Evolutionary conservation across 2,113 vertebrate species (phyloP).

Genomic region (Tyrannus savana): DNA sequence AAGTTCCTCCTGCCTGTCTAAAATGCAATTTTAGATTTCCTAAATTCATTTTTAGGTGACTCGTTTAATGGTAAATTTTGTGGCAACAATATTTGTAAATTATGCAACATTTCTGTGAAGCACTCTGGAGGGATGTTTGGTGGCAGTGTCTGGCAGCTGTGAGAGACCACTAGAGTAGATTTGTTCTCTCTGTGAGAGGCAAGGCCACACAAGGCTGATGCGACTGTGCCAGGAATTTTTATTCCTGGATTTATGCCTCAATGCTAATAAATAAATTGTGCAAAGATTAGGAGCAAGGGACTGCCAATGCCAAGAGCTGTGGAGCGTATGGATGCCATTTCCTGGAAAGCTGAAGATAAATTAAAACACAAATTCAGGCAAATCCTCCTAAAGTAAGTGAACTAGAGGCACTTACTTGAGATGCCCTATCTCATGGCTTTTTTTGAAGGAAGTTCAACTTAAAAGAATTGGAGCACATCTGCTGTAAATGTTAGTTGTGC

Average conservation of each 20-base stretch:
- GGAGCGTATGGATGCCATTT: not conserved
- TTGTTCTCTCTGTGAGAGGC: not conserved
- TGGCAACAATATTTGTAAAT: not conserved
- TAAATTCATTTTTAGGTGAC: not conserved
- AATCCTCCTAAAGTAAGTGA: not conserved
- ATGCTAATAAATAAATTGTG: not conserved
- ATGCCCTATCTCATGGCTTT: accelerated
- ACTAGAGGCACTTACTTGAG: not conserved
- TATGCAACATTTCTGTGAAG: not conserved
- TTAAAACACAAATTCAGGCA: not conserved
- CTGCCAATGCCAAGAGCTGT: not conserved
- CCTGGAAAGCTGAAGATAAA: not conserved
- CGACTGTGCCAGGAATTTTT: not conserved
- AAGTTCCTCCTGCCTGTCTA: not conserved
- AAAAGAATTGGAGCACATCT: not conserved
- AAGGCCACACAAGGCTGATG: not conserved
- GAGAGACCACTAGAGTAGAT: not conserved
- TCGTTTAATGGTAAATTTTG: not conserved
- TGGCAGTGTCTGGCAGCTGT: not conserved
- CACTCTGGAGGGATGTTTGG: not conserved
- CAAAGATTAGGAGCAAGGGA: not conserved
- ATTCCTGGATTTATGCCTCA: not conserved
- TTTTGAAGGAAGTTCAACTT: not conserved
- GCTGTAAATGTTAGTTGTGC: not conserved
- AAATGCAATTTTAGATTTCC: not conserved